Conservation (phyloP, 2,113 vertebrate genomes). For the Callopanchax toddi region DNA sequence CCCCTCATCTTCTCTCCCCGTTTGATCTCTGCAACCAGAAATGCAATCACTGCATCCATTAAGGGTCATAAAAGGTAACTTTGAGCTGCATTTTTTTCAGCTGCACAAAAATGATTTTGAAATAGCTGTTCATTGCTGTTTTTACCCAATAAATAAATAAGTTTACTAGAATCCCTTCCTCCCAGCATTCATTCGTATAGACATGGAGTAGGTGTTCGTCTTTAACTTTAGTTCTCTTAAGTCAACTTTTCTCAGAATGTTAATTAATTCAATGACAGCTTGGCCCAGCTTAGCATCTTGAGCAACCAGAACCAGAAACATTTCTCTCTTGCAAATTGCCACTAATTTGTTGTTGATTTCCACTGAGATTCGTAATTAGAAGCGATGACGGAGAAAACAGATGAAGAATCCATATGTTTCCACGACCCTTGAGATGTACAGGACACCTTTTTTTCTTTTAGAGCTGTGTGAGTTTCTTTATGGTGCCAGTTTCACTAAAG, state of each 20-base stretch:
- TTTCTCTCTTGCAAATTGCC: constrained; percentile 29
- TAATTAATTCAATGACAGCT: not conserved
- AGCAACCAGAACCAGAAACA: not conserved
- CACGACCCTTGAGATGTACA: constrained; percentile 6
- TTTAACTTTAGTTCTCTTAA: constrained; percentile 1
- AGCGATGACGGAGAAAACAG: constrained; percentile 8
- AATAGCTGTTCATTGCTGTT: too few species aligned
- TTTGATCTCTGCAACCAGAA: too few species aligned
- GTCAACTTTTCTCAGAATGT: constrained; percentile 27
- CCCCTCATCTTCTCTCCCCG: too few species aligned
- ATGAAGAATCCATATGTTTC: constrained; percentile 36
- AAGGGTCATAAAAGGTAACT: too few species aligned
- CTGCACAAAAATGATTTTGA: too few species aligned
- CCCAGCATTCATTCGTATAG: not conserved
- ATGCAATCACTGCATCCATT: too few species aligned
- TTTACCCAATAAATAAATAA: too few species aligned
- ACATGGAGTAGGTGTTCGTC: constrained; percentile 7
- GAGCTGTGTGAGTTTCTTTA: not conserved
- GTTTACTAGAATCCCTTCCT: not conserved
- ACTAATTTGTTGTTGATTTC: constrained; percentile 10
- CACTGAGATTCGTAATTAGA: constrained; percentile 1
- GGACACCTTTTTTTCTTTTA: not conserved
- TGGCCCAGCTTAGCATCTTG: not conserved
- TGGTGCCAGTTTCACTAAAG: not conserved
- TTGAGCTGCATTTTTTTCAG: too few species aligned